Percentiles rank a stretch among this genome's conserved stretches.
These are phyloP conservation scores for Cervus canadensis DNA, from an alignment of 2,113 vertebrate species.

Conservation along the genomic window DNA sequence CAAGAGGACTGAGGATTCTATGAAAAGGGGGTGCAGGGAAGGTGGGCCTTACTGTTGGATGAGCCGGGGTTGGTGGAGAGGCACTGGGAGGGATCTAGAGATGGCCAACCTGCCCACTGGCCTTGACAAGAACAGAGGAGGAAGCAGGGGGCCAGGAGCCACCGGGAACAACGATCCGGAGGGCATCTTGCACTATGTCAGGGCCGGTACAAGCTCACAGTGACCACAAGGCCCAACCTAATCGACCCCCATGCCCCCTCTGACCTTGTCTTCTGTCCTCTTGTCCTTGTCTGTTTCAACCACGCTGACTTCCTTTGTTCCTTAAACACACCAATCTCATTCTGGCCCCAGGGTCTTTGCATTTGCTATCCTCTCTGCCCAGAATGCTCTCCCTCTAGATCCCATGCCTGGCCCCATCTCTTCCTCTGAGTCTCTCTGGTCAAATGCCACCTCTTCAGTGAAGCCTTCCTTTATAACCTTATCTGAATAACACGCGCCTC, in stretches of 20 bases:
- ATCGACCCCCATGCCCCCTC: not conserved
- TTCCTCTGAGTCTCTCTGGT: not conserved
- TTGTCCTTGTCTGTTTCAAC: not conserved
- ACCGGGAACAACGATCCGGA: not conserved
- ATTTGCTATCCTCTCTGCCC: not conserved
- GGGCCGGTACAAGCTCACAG: not conserved
- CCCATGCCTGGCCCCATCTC: not conserved
- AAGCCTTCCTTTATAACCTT: not conserved
- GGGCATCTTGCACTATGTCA: not conserved
- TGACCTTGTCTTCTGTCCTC: not conserved
- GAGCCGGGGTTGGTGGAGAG: not conserved
- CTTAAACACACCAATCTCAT: not conserved
- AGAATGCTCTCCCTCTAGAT: not conserved
- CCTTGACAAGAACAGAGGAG: not conserved
- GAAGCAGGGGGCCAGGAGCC: not conserved
- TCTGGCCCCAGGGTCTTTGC: not conserved
- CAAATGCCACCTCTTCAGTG: not conserved
- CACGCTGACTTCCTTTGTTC: not conserved
- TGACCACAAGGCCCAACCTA: not conserved
- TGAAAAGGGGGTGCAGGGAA: not conserved
- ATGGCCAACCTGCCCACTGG: not conserved
- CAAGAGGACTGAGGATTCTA: not conserved
- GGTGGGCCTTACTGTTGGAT: not conserved
- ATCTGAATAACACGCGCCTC: not conserved
- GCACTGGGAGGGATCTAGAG: not conserved